Conservation (phyloP, 1,140 invertebrate genomes). For the Stegodyphus mimosarum region DNA sequence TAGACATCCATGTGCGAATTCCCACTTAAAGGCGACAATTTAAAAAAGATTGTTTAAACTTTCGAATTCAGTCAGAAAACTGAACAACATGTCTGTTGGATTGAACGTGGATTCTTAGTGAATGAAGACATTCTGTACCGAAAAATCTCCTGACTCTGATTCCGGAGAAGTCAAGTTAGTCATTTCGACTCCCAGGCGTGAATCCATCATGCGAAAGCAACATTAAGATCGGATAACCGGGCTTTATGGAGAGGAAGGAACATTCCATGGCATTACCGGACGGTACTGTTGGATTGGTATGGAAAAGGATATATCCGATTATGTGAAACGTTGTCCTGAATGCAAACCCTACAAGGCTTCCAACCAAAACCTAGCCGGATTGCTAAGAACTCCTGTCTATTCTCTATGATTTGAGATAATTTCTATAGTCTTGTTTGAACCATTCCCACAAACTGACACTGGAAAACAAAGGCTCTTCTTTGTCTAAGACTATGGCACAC, state of each 20-base stretch:
- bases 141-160: not conserved
- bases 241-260: not conserved
- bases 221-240: not conserved
- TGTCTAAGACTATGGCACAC: not conserved
- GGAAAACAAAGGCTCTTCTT: not conserved
- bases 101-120: conserved; percentile 1
- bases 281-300: not conserved
- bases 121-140: conserved; percentile 2
- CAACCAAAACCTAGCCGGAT: too few species aligned
- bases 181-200: not conserved
- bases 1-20: too few species aligned
- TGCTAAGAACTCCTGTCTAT: too few species aligned
- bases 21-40: too few species aligned
- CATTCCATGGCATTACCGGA: not conserved
- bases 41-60: too few species aligned
- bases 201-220: conserved; percentile 1
- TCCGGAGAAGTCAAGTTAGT: not conserved
- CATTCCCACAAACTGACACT: not conserved
- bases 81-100: too few species aligned
- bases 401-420: too few species aligned
- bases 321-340: not conserved
- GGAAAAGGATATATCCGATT: not conserved
- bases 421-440: not conserved
- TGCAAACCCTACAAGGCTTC: not conserved
- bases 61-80: too few species aligned